Conservation (phyloP, 2,797 vertebrate species). For the Cyclura pinguis region DNA sequence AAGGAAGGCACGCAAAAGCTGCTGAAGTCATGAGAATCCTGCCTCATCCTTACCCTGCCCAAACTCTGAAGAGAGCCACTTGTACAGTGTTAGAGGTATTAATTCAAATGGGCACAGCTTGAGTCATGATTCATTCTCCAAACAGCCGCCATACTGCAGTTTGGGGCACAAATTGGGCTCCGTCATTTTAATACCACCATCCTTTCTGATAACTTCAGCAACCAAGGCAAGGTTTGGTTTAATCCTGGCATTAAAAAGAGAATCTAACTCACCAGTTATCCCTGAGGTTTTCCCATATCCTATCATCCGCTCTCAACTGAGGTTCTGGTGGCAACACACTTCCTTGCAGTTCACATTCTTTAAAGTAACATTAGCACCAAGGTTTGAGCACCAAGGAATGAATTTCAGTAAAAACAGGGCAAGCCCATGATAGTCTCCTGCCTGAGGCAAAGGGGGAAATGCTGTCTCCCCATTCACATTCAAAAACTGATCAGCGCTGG, state of each 20-base stretch:
- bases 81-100: not conserved
- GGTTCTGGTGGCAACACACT: not conserved
- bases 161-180: slow-evolving; percentile 31
- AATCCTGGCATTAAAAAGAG: slow-evolving; percentile 8
- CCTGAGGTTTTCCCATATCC: not conserved
- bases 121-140: not conserved
- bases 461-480: not conserved
- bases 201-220: slow-evolving; percentile 49
- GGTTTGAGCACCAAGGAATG: not conserved
- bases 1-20: not conserved
- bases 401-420: not conserved
- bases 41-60: not conserved
- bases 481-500: not conserved
- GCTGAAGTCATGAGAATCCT: not conserved
- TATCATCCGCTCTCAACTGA: not conserved
- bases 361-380: not conserved
- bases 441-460: not conserved
- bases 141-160: slow-evolving; percentile 12
- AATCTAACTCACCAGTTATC: slow-evolving; percentile 9
- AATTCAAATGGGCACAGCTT: slow-evolving; percentile 28
- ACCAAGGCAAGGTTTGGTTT: not conserved
- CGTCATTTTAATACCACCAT: not conserved
- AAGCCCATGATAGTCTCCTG: not conserved
- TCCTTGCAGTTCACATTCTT: not conserved
- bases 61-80: not conserved